Evolutionary conservation across 2,888 invertebrate species (phyloP), one percentile per base, ranked within the genome.

Genomic region (Aphidius colemani): DNA sequence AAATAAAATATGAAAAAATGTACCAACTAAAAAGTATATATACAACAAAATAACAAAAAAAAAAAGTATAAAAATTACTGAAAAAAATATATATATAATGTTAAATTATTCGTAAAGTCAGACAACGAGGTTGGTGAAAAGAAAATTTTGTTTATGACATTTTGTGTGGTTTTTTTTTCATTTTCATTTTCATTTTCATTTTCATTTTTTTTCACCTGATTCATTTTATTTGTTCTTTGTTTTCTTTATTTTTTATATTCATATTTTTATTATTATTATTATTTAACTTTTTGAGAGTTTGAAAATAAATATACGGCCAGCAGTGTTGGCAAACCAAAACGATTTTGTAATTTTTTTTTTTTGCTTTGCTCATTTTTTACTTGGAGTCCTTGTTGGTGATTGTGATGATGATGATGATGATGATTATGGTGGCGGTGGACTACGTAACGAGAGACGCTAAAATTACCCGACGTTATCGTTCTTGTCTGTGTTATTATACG

Each of bases 181-280:
- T 65, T 60, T 64, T 63, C n/a, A n/a, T 63, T 67, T 68, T 67
- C 44, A 43, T 50, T 60, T 62, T 46, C 53, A 49, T 30, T 48
- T 43, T 53, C 58, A 45, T 57, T 69, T 72, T 81, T 83, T 80
- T 78, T 67, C 82, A 82, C 30, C 30, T 30, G 30, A 30, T 30
- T 30, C 30, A 59, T 75, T 72, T 75, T 77, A 80, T 11, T 79
- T 79, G 58, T 82, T 77, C 74, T 79, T 82, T 55, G 74, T 73
- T 71, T 78, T 69, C 71, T 62, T 50, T 62, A 57, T 60, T 41
- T 53, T n/a, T 39, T 44, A 59, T 65, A 57, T 41, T 50, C 43
- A 44, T 59, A 44, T 43, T 30, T 44, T 50, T 60, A 60, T 46
- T 57, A 49, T 30, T 49, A 39, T 53, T 55, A 45, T 58, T 69